Evolutionary conservation across 2,888 invertebrate species (phyloP), one percentile per base, ranked within the genome.

Genomic region (Seira sanloemensis): DNA sequence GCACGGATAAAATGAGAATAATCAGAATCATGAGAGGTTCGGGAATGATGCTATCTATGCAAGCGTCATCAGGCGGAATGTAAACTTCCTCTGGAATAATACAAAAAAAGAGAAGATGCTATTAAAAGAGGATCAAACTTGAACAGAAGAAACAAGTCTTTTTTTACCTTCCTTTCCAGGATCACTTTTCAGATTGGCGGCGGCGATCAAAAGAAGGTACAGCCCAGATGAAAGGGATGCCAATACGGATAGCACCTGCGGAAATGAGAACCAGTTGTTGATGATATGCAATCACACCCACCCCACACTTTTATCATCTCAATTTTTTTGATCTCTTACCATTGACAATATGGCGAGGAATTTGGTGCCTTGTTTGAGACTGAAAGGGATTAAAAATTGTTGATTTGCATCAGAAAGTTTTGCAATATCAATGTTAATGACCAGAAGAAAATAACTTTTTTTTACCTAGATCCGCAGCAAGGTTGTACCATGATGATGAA

Each of bases 311-410:
- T 37, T 37, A 37, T n/a, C 37, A 37, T n/a, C n/a, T n/a, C n/a
- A n/a, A 37, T 37, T 37, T 37, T 37, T 37, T n/a, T n/a, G n/a
- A n/a, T n/a, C n/a, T 5, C 37, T 73, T 85, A 85, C 85, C 85
- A 85, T 85, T 62, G 81, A 73, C 12, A 85, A 25, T 50, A 85
- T 82, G 65, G 85, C 85, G 71, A 85, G 26, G 50, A 85, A 85
- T 23, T 85, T 81, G 19, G 85, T 82, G 50, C 85, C 85, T 37
- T 85, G 85, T 66, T 85, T 81, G n/a, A 85, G 78, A 68, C 83
- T 82, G 18, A 0, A 1, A 66, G 23, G 23, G 27, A 16, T 37
- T 4, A 37, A 37, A 37, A 37, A 37, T 7, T 37, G 37, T 37
- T 37, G 5, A 4, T 7, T 37, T 37, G 12, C 12, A 37, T 37